phyloP scores from a whole-genome alignment of 2,888 invertebrate genomes.

The Zaprionus bogoriensis region DNA sequence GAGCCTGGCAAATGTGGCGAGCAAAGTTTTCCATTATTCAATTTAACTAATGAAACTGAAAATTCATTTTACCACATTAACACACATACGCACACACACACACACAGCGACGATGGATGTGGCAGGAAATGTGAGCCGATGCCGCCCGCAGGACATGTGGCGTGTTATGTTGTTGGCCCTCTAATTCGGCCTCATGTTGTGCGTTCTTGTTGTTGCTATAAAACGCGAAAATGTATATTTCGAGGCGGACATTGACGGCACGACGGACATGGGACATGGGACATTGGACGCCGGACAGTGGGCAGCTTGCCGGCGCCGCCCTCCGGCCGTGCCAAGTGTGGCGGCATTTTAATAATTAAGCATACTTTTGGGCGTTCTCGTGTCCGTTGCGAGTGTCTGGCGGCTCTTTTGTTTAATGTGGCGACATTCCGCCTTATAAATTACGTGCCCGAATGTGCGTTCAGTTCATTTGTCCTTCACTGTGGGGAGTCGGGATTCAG shows the following conservation, averaged over 20 bases:
- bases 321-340: conserved; percentile 16
- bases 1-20: conserved; percentile 66
- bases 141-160: conserved; percentile 71
- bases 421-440: conserved; percentile 49
- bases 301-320: conserved; percentile 20
- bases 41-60: conserved; percentile 82
- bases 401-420: conserved; percentile 32
- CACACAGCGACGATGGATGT: conserved; percentile 32
- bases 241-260: conserved; percentile 7
- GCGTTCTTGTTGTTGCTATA: conserved; percentile 45
- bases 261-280: not conserved
- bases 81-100: conserved; percentile 58
- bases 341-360: conserved; percentile 75
- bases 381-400: conserved; percentile 54
- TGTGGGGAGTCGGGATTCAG: not conserved
- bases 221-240: conserved; percentile 76
- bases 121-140: conserved; percentile 69
- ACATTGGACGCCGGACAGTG: not conserved
- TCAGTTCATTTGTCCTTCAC: conserved; percentile 42
- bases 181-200: conserved; percentile 22
- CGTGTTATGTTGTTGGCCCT: conserved; percentile 50
- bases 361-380: conserved; percentile 68
- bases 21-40: conserved; percentile 80
- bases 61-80: conserved; percentile 80
- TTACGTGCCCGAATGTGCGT: conserved; percentile 44